phyloP scores from a whole-genome alignment of 2,888 invertebrate genomes.

The Pilophorus perplexus region DNA sequence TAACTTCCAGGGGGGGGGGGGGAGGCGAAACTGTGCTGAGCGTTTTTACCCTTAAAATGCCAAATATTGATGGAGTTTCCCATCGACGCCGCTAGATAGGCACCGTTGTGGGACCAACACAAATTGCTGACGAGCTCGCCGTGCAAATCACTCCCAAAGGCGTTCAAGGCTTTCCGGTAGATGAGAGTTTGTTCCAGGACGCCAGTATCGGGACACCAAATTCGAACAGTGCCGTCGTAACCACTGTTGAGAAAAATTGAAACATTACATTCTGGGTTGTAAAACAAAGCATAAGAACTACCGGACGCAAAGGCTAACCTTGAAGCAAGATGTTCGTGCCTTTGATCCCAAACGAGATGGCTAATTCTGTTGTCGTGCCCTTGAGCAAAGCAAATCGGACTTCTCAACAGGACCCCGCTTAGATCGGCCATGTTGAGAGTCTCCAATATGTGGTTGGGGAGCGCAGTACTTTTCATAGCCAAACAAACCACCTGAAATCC shows the following conservation, averaged over 20 bases:
- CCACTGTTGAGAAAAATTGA: no score
- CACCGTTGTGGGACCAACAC: constrained; percentile 58
- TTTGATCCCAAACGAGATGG: constrained; percentile 55
- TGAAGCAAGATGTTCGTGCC: constrained; percentile 56
- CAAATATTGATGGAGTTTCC: constrained; percentile 61
- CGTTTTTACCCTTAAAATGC: constrained; percentile 55
- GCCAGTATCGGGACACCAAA: constrained; percentile 57
- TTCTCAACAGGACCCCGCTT: constrained; percentile 54
- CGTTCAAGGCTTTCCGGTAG: constrained; percentile 56
- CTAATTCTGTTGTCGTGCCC: constrained; percentile 59
- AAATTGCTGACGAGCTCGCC: constrained; percentile 56
- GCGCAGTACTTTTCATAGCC: constrained; percentile 52
- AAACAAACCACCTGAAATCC: constrained; percentile 53
- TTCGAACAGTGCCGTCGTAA: constrained; percentile 61
- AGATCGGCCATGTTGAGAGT: constrained; percentile 57
- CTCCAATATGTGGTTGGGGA: constrained; percentile 52
- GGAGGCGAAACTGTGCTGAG: no score
- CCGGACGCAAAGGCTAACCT: constrained; percentile 51
- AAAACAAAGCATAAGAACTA: not conserved
- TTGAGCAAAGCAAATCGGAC: constrained; percentile 54
- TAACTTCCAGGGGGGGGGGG: no score
- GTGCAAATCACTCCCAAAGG: constrained; percentile 57
- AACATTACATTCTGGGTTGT: no score
- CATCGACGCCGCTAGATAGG: constrained; percentile 59
- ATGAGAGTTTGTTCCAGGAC: constrained; percentile 58